These are phyloP conservation scores for Caenorhabditis sp. DNA, from an alignment of 2,888 invertebrate genomes.

Conservation along the genomic window DNA sequence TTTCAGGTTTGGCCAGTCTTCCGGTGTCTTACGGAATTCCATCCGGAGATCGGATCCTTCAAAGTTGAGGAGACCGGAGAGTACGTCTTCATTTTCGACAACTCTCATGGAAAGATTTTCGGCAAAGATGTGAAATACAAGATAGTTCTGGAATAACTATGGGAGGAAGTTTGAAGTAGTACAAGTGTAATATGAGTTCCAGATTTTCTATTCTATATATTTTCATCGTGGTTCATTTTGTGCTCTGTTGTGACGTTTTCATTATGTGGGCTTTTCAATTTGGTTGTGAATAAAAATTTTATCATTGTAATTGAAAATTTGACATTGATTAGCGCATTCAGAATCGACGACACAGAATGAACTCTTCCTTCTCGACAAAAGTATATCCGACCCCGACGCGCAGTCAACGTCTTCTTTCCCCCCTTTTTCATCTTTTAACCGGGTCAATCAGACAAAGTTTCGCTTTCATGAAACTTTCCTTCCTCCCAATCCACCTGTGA, in stretches of 20 bases:
- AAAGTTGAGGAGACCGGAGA: conserved; percentile 69
- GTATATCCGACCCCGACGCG: conserved; percentile 55
- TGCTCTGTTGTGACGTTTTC: background rate
- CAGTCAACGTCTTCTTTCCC: conserved; percentile 29
- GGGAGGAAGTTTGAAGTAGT: too few relatives aligned
- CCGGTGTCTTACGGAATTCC: conserved; percentile 78
- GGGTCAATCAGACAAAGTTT: conserved; percentile 66
- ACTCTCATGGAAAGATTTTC: conserved; percentile 78
- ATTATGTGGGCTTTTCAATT: conserved; percentile 1
- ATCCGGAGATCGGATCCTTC: conserved; percentile 78
- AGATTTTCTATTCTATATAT: background rate
- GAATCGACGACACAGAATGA: conserved; percentile 27
- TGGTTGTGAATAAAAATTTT: conserved; percentile 50
- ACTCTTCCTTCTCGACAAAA: conserved; percentile 60
- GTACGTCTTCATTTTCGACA: conserved; percentile 79
- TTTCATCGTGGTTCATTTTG: conserved; percentile 1
- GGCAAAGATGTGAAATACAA: conserved; percentile 79
- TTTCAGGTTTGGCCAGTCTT: conserved; percentile 77
- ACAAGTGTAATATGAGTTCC: background rate
- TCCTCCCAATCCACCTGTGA: conserved; percentile 51
- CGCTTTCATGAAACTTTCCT: conserved; percentile 69
- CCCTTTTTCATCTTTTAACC: conserved; percentile 42
- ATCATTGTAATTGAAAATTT: conserved; percentile 25
- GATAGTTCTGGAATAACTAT: conserved; percentile 58
- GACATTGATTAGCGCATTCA: conserved; percentile 40